Evolutionary conservation across 2,888 invertebrate species (phyloP), one percentile per base, ranked within the genome.

Genomic region (Acholoe squamosa): DNA sequence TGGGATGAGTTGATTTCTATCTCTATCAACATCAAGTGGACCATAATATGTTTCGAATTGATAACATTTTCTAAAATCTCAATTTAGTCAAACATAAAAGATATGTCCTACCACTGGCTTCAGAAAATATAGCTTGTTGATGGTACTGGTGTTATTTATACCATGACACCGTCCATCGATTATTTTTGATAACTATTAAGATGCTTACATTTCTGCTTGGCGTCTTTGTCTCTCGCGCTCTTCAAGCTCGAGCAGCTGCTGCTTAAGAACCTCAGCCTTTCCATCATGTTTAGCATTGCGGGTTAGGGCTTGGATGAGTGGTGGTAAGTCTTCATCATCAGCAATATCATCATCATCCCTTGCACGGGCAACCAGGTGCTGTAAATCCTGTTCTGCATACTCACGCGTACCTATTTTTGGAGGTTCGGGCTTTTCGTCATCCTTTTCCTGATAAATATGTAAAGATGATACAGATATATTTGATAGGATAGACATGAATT

Each of bases 241-340:
- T 91, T 95, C 94, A 76, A 95, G 91, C 90, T 94, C 94, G 89
- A 93, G 92, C 91, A 95, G 90, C 86, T 95, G 93, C 90, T 93
- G 93, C 51, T 94, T 93, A 34, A 95, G 89, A 80, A 92, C 92
- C 86, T 93, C 93, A 89, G 93, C 94, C 92, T 93, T 91, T 28
- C 93, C 94, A 92, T 95, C 95, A 93, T 95, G 94, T 89, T 94
- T 93, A 28, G 93, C 93, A 92, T 92, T 92, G 67, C 94, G 92
- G n/a, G 94, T 94, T 7, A 95, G 93, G 67, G 95, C 95, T 95
- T 95, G 91, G 43, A 89, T 89, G 67, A 95, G 92, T 86, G 95
- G 95, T 54, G 95, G 95, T 88, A 95, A 93, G 90, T 95, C 95
- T 56, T 95, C 95, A n/a, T 94, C 95, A 16, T 92, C 92, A 90